Base-by-base conservation (phyloP, 2,797 vertebrate species). In the Melanotaenia pygmaea region DNA sequence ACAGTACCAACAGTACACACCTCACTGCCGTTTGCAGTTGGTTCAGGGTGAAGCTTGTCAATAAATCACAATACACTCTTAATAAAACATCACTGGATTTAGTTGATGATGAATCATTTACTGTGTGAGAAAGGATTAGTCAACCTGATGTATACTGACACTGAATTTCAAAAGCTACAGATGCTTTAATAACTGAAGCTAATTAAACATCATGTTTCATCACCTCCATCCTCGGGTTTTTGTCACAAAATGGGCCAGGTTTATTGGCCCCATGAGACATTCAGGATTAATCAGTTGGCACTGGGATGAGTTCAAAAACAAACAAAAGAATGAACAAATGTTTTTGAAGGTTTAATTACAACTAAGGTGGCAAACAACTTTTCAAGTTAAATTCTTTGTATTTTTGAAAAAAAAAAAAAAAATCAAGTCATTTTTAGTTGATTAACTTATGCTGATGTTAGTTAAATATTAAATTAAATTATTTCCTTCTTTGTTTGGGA, bases 341-440 rank as follows among this genome's bases (percentile, higher is more conserved):
- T 94, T 1, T 94, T 94, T 92, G 3, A 13, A 30, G 92, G 94
- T 96, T 96, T 95, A 67, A 84, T 96, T 94, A 96, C 94, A 94
- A 96, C 96, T 96, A 96, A 95, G 93, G 94, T 93, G 92, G 93
- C 26, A 95, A 95, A 94, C 91, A 95, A 94, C 94, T 82, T 76
- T 77, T 72, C 92, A 92, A 94, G 50, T 59, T 45, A 37, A 67
- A 16, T 28, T 8, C 37, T 12, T 40, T 40, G 38, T 40, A 18
- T 8, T 18, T 32, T 56, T 30, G n/a, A 3, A 28, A 26, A 3
- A 47, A n/a, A 47, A n/a, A n/a, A 2, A 8, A 2, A 3, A 3
- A 26, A 30, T 6, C 5, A 6, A 16, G 5, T 28, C 26, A 28
- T 56, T 56, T 26, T 6, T 18, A 47, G 26, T 30, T 57, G 7